These are phyloP conservation scores for Lordiphosa mommai DNA, from an alignment of 1,140 invertebrate species.

Conservation along the genomic window DNA sequence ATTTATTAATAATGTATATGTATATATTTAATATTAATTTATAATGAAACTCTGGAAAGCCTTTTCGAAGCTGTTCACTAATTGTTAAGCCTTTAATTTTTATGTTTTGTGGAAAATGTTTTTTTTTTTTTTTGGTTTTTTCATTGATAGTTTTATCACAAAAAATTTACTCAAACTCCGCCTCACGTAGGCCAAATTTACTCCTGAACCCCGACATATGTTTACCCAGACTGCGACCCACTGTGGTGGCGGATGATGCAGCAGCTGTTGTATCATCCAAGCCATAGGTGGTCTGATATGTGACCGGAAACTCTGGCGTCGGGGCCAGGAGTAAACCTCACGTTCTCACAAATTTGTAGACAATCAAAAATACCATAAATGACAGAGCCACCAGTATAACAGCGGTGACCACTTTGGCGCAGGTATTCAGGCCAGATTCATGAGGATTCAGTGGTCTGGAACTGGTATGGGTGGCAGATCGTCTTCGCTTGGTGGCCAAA, in stretches of 20 bases:
- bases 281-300: constrained; percentile 71
- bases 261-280: constrained; percentile 29
- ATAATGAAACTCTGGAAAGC: constrained; percentile 62
- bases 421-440: constrained; percentile 85
- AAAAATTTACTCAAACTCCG: constrained; percentile 62
- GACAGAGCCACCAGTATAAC: constrained; percentile 86
- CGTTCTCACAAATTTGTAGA: constrained; percentile 88
- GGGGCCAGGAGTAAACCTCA: constrained; percentile 88
- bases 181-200: constrained; percentile 59
- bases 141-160: constrained; percentile 70
- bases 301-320: constrained; percentile 72
- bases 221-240: constrained; percentile 70
- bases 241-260: constrained; percentile 11
- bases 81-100: constrained; percentile 51
- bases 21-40: constrained; percentile 9
- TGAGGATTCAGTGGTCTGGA: constrained; percentile 82
- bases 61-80: constrained; percentile 38
- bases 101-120: constrained; percentile 4
- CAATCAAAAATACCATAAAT: constrained; percentile 87
- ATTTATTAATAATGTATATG: constrained; percentile 29
- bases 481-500: constrained; percentile 84
- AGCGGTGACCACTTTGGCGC: constrained; percentile 86
- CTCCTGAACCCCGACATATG: constrained; percentile 79
- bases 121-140: constrained; percentile 5
- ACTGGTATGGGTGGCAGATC: constrained; percentile 81